Base-by-base conservation (phyloP, 2,888 invertebrate species). In the Labia minor region DNA sequence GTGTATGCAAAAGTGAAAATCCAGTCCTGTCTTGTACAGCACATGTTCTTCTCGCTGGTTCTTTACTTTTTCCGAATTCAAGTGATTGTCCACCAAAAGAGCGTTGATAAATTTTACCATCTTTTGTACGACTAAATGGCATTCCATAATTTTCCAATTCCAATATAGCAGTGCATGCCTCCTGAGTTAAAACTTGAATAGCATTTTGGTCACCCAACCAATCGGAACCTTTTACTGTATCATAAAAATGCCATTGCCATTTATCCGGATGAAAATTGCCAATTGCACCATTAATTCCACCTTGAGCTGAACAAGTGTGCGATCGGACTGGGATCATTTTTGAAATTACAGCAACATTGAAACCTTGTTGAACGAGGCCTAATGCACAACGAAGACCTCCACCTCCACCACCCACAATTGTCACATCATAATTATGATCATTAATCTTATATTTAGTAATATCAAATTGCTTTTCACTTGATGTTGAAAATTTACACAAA, bases 301-400 rank as follows among this genome's bases (percentile, higher is more conserved):
- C 89, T 78, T 89, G 88, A n/a, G 88, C 88, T 62, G 89, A 88
- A 1, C 88, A 87, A 0, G 89, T 89, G 75, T 90, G 89, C 4
- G 87, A 88, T 69, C 88, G 78, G 18, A 89, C 89, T 1, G 89
- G 89, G 74, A 89, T 90, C 10, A 90, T 76, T 77, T 89, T 89
- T 63, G 88, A 86, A 70, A 89, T 78, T 62, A 87, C 87, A 6
- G 89, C 89, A 2, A 87, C 88, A 73, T 85, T 85, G 74, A 87
- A 87, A 18, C 88, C 88, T 72, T 85, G 82, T 72, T 84, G 82
- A 0, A 87, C 86, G 37, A 89, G 78, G 63, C 88, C 88, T 75
- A 86, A 86, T 0, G 89, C 87, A 10, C 88, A 87, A 66, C 89
- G 79, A 6, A 89, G 79, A 19, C 89, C 89, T 37, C 88, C 87